These are phyloP conservation scores for Rhabdophis nuchalis DNA, from an alignment of 2,797 vertebrate genomes.

Conservation along the genomic window DNA sequence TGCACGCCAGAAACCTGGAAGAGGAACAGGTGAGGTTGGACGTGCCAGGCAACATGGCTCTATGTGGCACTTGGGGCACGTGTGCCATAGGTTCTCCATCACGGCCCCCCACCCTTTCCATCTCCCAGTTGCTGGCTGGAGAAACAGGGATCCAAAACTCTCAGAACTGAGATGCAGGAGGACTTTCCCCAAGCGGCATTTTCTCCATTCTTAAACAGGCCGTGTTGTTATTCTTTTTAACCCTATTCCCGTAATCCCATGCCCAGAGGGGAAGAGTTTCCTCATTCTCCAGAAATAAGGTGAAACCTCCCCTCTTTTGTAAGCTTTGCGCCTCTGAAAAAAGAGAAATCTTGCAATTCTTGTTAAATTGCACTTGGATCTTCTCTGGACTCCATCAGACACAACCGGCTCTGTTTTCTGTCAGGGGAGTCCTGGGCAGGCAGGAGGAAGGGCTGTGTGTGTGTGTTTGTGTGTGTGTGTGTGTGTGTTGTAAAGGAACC, in stretches of 20 bases:
- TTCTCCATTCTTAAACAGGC: not conserved
- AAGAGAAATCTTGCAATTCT: not conserved
- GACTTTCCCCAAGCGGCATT: not conserved
- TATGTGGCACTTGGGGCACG: too few species aligned
- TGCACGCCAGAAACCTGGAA: too few species aligned
- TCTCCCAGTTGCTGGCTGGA: not conserved
- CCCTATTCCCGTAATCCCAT: too few species aligned
- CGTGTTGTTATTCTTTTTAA: not conserved
- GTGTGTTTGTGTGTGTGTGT: too few species aligned
- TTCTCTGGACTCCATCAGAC: not conserved
- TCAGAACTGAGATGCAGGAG: too few species aligned
- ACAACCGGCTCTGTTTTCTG: accelerated
- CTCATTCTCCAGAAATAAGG: not conserved
- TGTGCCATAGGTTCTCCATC: too few species aligned
- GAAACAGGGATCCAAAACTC: not conserved
- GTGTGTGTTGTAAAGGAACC: too few species aligned
- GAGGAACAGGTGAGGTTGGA: too few species aligned
- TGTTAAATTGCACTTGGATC: not conserved
- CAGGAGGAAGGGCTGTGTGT: too few species aligned
- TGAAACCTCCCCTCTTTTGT: not conserved
- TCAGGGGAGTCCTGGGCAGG: accelerated
- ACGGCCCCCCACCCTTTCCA: too few species aligned
- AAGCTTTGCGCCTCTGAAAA: too few species aligned
- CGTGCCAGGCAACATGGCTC: too few species aligned
- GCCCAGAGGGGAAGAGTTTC: not conserved